Conservation (phyloP, 2,113 vertebrate genomes). For the Misgurnus anguillicaudatus region DNA sequence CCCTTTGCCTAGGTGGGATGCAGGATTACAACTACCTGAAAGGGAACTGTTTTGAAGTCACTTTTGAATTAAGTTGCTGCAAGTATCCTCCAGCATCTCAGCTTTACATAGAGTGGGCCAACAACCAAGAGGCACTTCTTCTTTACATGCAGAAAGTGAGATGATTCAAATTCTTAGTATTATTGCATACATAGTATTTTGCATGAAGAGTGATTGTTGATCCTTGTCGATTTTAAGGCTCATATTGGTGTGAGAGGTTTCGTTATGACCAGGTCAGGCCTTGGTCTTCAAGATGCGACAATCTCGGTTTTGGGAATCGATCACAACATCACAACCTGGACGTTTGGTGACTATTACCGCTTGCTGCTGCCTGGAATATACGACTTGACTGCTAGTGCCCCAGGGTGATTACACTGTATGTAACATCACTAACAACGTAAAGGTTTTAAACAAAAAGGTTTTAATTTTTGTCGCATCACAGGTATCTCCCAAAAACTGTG, state of each 20-base stretch:
- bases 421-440: background rate
- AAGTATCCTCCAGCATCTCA: conserved; percentile 83
- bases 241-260: conserved; percentile 92
- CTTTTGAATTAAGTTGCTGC: conserved; percentile 93
- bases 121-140: conserved; percentile 88
- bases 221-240: conserved; percentile 72
- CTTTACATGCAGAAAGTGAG: conserved; percentile 87
- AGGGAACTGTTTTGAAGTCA: conserved; percentile 93
- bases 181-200: background rate
- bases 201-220: background rate
- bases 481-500: conserved; percentile 78
- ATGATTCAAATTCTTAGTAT: background rate
- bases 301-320: conserved; percentile 82
- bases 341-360: conserved; percentile 87
- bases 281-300: conserved; percentile 73
- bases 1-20: conserved; percentile 83
- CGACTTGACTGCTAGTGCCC: conserved; percentile 82
- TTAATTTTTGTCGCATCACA: conserved; percentile 51
- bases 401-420: conserved; percentile 72
- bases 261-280: conserved; percentile 77
- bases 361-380: conserved; percentile 90
- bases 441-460: background rate
- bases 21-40: conserved; percentile 94
- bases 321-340: conserved; percentile 87
- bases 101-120: conserved; percentile 86